A percentile compares a stretch with the other conserved stretches of the same genome.
phyloP scores from a whole-genome alignment of 2,797 vertebrate genomes.

The Poeciliopsis infans region DNA sequence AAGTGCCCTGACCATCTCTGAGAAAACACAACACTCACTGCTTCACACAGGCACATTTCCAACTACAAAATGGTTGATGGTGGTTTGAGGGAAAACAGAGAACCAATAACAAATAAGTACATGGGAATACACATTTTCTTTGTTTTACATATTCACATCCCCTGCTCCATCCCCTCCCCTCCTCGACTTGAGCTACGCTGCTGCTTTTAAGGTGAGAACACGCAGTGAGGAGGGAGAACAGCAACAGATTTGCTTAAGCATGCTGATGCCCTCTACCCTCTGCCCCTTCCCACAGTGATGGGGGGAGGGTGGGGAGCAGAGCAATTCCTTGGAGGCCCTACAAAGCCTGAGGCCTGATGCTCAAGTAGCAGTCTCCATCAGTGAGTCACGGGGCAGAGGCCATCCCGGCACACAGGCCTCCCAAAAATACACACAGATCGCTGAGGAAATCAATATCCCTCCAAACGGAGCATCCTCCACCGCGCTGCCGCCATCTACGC shows the following conservation, averaged over 20 bases:
- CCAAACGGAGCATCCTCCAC: slow-evolving; percentile 79
- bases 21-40: slow-evolving; percentile 65
- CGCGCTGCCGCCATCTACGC: slow-evolving; percentile 76
- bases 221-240: slow-evolving; percentile 75
- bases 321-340: slow-evolving; percentile 78
- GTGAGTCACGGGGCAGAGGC: slow-evolving; percentile 88
- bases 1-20: slow-evolving; percentile 71
- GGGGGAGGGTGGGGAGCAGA: slow-evolving; percentile 46
- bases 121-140: slow-evolving; percentile 80
- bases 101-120: slow-evolving; percentile 79
- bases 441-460: slow-evolving; percentile 84
- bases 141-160: slow-evolving; percentile 80
- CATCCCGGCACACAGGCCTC: slow-evolving; percentile 82
- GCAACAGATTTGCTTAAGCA: slow-evolving; percentile 82
- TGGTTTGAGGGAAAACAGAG: slow-evolving; percentile 78
- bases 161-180: slow-evolving; percentile 52
- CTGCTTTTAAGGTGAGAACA: slow-evolving; percentile 78
- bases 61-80: slow-evolving; percentile 77
- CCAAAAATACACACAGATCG: slow-evolving; percentile 84
- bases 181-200: slow-evolving; percentile 62
- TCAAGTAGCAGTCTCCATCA: slow-evolving; percentile 82
- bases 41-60: slow-evolving; percentile 74
- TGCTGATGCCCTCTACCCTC: slow-evolving; percentile 82
- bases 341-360: slow-evolving; percentile 77
- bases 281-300: slow-evolving; percentile 79